These are phyloP conservation scores for Amblyjoppa proteus DNA, from an alignment of 2,888 invertebrate genomes.

Conservation along the genomic window DNA sequence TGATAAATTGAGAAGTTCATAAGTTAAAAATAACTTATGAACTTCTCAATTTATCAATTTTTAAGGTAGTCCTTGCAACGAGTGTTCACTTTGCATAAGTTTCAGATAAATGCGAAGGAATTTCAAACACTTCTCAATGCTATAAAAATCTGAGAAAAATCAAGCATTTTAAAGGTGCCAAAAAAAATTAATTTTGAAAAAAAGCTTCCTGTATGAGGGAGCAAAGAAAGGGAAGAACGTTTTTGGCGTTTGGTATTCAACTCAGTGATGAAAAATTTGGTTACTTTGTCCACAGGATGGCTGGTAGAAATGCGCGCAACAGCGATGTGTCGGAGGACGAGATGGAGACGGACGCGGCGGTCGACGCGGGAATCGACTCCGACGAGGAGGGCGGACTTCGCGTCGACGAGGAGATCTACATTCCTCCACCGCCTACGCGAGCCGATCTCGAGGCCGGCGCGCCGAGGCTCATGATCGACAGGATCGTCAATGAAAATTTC, in stretches of 20 bases:
- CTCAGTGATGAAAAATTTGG: background rate
- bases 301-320: conserved; percentile 46
- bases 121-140: no score
- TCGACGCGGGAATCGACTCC: conserved; percentile 48
- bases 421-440: conserved; percentile 91
- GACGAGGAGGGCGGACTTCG: conserved; percentile 89
- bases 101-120: no score
- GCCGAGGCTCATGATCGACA: conserved; percentile 95
- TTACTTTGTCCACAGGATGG: conserved; percentile 52
- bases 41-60: no score
- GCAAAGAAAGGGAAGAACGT: background rate
- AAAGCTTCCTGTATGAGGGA: no score
- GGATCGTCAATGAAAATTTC: conserved; percentile 97
- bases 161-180: no score
- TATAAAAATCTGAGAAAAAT: no score
- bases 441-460: conserved; percentile 91
- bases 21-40: conserved; percentile 3
- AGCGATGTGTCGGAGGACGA: conserved; percentile 58
- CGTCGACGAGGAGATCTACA: conserved; percentile 92
- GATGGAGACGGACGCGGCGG: conserved; percentile 56
- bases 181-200: background rate
- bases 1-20: background rate
- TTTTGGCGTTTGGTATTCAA: background rate
- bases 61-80: no score
- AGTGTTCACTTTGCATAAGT: no score